phyloP scores from a whole-genome alignment of 2,888 invertebrate species.

The Argyresthia albistria region DNA sequence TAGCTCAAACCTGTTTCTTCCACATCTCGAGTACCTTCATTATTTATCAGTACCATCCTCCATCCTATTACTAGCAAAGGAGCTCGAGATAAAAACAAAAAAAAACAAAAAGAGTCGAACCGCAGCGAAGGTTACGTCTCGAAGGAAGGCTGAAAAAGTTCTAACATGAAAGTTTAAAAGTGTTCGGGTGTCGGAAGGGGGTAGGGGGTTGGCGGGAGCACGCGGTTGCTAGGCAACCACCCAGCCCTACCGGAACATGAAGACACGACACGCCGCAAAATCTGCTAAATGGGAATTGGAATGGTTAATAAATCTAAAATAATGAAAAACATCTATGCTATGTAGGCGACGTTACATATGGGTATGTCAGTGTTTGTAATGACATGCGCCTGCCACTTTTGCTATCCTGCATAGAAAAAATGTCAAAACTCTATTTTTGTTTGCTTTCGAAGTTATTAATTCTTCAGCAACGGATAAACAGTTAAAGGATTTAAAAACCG shows the following conservation, averaged over 20 bases:
- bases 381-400: too few species aligned
- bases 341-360: conserved; percentile 19
- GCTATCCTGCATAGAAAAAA: too few species aligned
- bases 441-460: too few species aligned
- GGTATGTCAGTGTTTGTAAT: too few species aligned
- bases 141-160: conserved; percentile 69
- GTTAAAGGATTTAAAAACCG: too few species aligned
- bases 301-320: too few species aligned
- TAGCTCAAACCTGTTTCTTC: too few species aligned
- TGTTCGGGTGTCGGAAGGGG: conserved; percentile 44
- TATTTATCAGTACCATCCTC: not conserved
- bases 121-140: conserved; percentile 40
- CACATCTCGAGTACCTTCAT: not conserved
- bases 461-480: too few species aligned
- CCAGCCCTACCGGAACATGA: conserved; percentile 29
- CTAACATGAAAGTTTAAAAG: conserved; percentile 72
- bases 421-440: too few species aligned
- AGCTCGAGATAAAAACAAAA: conserved; percentile 18
- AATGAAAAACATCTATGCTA: too few species aligned
- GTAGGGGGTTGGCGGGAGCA: conserved; percentile 35
- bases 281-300: too few species aligned
- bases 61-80: conserved; percentile 34
- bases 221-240: conserved; percentile 55
- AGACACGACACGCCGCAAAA: too few species aligned
- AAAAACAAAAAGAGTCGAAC: conserved; percentile 59